Percentiles rank a stretch among this genome's conserved stretches.
Conservation (phyloP, 2,113 vertebrate species). For the Ardeotis arabs region DNA sequence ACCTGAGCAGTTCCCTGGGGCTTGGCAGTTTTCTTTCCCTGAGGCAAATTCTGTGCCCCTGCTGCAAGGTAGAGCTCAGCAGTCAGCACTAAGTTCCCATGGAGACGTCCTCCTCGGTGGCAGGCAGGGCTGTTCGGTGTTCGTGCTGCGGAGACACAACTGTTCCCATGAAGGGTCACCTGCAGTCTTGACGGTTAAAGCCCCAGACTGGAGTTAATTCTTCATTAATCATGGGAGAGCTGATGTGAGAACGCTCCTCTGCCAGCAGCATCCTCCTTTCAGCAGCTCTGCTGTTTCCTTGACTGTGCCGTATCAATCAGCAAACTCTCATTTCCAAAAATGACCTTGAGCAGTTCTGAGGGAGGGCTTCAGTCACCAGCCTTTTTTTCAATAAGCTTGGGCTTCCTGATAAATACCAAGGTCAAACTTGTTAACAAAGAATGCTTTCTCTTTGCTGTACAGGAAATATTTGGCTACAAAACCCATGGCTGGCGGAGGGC, state of each 20-base stretch:
- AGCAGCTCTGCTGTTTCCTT: not conserved
- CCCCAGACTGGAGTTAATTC: not conserved
- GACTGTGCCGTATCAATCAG: not conserved
- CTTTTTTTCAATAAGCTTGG: not conserved
- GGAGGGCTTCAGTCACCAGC: not conserved
- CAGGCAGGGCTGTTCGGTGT: no score
- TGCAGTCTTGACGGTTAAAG: not conserved
- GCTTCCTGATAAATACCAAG: not conserved
- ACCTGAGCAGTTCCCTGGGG: not conserved
- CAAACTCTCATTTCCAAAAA: not conserved
- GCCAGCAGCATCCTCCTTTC: not conserved
- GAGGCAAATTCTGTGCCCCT: not conserved
- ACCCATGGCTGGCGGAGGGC: constrained; percentile 54
- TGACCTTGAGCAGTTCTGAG: not conserved
- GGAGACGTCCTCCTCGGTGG: no score
- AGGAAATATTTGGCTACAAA: constrained; percentile 81
- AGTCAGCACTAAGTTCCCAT: not conserved
- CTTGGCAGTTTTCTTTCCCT: not conserved
- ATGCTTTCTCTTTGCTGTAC: not conserved
- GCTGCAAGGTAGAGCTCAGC: not conserved
- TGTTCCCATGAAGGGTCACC: not conserved
- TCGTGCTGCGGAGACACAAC: not conserved
- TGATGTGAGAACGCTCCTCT: not conserved
- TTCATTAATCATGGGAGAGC: not conserved
- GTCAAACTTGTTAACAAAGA: not conserved